These are phyloP conservation scores for Thysanoteuthis rhombus DNA, from an alignment of 2,888 invertebrate genomes.

Conservation along the genomic window DNA sequence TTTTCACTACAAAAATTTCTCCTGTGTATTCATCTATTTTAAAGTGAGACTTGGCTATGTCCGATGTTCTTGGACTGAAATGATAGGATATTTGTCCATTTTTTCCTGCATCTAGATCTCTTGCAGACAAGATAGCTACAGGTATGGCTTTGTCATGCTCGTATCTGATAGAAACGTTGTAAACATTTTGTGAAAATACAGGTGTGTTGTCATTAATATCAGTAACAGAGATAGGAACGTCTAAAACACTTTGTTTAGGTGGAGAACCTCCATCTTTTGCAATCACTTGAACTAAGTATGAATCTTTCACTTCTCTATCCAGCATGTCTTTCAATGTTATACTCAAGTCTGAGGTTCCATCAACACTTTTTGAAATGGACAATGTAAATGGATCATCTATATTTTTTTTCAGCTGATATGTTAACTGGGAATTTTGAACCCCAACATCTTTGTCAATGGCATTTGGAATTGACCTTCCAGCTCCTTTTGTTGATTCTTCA, in stretches of 20 bases:
- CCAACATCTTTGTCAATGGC: background rate
- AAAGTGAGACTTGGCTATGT: background rate
- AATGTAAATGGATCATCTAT: background rate
- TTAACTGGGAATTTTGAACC: background rate
- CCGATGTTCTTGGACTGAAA: background rate
- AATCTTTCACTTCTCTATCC: background rate
- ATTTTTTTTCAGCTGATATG: background rate
- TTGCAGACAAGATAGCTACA: background rate
- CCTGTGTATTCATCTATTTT: background rate
- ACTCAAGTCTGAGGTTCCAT: background rate
- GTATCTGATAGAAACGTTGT: background rate
- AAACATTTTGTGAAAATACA: background rate
- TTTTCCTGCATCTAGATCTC: background rate
- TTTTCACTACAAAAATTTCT: background rate
- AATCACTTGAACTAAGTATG: background rate
- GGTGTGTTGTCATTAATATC: background rate
- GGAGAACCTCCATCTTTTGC: background rate
- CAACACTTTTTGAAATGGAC: background rate
- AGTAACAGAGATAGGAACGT: background rate
- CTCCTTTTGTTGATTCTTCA: background rate
- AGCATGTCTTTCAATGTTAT: background rate
- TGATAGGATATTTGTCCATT: background rate
- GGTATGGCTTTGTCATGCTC: background rate
- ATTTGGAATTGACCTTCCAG: background rate
- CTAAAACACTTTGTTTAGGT: background rate